Evolutionary conservation across 2,888 invertebrate genomes (phyloP).

Genomic region (Chloroclysta siterata): DNA sequence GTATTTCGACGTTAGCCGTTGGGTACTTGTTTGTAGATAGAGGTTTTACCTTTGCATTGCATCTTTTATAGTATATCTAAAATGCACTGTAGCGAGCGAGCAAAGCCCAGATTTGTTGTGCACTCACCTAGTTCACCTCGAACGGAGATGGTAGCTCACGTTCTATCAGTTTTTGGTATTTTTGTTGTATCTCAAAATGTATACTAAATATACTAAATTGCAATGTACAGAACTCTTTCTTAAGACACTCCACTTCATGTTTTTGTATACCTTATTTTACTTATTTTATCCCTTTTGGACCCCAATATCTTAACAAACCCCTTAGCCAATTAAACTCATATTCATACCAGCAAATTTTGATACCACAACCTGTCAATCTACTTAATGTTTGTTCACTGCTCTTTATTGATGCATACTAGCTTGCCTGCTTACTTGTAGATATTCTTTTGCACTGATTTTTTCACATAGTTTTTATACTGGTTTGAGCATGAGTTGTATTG

Average conservation of each 20-base stretch:
- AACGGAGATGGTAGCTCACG: neutral
- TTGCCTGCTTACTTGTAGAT: conserved; percentile 7
- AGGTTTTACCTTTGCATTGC: neutral
- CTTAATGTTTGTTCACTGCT: neutral
- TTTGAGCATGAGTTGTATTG: conserved; percentile 16
- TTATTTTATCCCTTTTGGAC: too few species aligned
- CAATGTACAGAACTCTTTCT: too few species aligned
- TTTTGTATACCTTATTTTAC: too few species aligned
- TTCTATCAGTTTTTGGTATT: too few species aligned
- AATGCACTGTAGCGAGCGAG: neutral
- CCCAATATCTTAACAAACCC: too few species aligned
- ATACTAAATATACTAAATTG: too few species aligned
- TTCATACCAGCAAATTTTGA: too few species aligned
- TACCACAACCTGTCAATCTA: too few species aligned
- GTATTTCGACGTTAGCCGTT: conserved; percentile 42
- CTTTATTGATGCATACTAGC: neutral
- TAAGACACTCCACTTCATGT: too few species aligned
- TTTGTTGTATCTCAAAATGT: too few species aligned
- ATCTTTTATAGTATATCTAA: neutral
- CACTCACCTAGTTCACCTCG: neutral
- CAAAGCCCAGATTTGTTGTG: neutral
- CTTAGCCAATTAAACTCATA: too few species aligned
- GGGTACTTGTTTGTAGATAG: neutral
- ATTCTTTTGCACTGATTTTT: conserved; percentile 7
- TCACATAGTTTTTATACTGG: neutral